Percentiles rank a stretch among this genome's conserved stretches.
These are phyloP conservation scores for Hetaerina americana DNA, from an alignment of 1,140 invertebrate genomes.

Conservation along the genomic window DNA sequence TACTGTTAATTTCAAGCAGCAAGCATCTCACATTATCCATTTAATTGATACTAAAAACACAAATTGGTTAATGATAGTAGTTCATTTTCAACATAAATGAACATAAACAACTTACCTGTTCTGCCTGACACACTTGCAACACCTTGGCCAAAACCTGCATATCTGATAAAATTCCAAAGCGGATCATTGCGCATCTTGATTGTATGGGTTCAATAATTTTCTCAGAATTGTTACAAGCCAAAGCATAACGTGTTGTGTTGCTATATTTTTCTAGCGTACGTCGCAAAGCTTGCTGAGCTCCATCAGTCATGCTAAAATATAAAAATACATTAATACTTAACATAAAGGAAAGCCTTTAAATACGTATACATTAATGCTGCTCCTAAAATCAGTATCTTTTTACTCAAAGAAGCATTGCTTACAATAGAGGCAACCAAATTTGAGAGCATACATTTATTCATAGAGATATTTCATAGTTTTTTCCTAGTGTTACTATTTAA, in stretches of 20 bases:
- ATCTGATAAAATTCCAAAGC: conserved; percentile 87
- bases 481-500: too few species aligned
- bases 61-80: too few species aligned
- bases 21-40: too few species aligned
- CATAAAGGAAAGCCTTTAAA: too few species aligned
- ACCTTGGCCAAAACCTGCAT: conserved; percentile 74
- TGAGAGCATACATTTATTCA: too few species aligned
- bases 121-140: conserved; percentile 56
- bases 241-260: conserved; percentile 90
- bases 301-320: conserved; percentile 79
- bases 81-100: neutral
- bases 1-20: too few species aligned
- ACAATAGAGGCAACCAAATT: too few species aligned
- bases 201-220: conserved; percentile 99
- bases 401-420: too few species aligned
- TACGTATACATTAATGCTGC: too few species aligned
- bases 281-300: conserved; percentile 91
- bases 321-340: conserved; percentile 2
- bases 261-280: conserved; percentile 99
- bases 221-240: conserved; percentile 97
- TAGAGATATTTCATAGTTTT: too few species aligned
- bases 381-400: neutral
- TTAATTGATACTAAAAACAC: too few species aligned
- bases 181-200: conserved; percentile 90
- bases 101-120: conserved; percentile 40